These are phyloP conservation scores for Cheilosia pagana DNA, from an alignment of 2,888 invertebrate species.

Conservation along the genomic window DNA sequence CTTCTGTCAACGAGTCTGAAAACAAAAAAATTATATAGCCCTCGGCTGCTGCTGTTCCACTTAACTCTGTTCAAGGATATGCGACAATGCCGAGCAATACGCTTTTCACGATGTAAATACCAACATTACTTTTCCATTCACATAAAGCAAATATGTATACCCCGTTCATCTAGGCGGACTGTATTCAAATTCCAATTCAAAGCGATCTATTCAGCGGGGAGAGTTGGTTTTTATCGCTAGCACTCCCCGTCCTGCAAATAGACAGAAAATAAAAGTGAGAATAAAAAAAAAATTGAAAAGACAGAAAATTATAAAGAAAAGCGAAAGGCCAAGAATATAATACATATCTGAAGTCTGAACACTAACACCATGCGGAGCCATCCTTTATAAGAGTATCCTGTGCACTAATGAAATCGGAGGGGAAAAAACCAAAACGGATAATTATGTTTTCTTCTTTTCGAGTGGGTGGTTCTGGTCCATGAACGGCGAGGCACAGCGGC, in stretches of 20 bases:
- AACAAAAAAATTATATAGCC: constrained; percentile 9
- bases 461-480: neutral
- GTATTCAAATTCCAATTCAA: neutral
- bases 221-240: neutral
- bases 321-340: neutral
- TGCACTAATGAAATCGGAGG: constrained; percentile 25
- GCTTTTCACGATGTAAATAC: neutral
- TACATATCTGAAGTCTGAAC: no score
- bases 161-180: neutral
- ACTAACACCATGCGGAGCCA: neutral
- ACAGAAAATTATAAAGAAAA: neutral
- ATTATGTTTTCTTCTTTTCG: constrained; percentile 23
- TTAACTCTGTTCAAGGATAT: constrained; percentile 28
- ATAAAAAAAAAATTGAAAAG: neutral
- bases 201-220: neutral
- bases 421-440: constrained; percentile 23
- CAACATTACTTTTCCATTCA: neutral
- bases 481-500: neutral
- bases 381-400: constrained; percentile 9
- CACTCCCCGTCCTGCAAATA: no score
- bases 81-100: neutral
- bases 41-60: neutral
- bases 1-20: constrained; percentile 1
- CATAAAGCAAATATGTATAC: neutral
- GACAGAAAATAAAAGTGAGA: constrained; percentile 17